phyloP scores from a whole-genome alignment of 2,888 invertebrate species.

The Drosophila maculinotata region DNA sequence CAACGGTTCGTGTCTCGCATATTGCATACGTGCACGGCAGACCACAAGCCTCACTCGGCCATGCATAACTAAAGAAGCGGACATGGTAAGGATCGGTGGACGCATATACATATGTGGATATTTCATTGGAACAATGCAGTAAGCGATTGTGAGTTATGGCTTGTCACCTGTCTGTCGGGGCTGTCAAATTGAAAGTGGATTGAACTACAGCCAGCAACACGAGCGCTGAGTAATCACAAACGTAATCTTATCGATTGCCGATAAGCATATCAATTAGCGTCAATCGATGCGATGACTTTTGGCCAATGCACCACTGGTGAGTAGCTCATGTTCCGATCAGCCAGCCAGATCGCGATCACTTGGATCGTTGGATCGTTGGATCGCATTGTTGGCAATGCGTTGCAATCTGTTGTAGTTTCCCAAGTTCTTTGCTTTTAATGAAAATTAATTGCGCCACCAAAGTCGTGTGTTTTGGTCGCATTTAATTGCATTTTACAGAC shows the following conservation, averaged over 20 bases:
- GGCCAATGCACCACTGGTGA: conserved; percentile 26
- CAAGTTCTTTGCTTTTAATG: conserved; percentile 60
- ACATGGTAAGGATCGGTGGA: conserved; percentile 72
- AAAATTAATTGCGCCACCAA: conserved; percentile 81
- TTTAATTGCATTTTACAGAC: conserved; percentile 78
- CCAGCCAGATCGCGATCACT: conserved; percentile 29
- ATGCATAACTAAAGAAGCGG: conserved; percentile 76
- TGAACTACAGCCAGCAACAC: conserved; percentile 62
- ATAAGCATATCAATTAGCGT: conserved; percentile 85
- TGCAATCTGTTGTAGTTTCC: conserved; percentile 2
- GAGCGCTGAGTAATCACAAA: conserved; percentile 72
- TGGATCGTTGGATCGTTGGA: conserved; percentile 6
- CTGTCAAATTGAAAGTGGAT: conserved; percentile 85
- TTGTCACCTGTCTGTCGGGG: conserved; percentile 85
- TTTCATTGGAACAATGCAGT: conserved; percentile 52
- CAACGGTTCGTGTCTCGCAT: conserved; percentile 73
- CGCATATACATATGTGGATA: conserved; percentile 34
- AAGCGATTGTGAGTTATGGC: conserved; percentile 82
- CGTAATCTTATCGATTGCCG: conserved; percentile 82
- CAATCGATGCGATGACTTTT: conserved; percentile 48
- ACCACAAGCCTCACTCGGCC: conserved; percentile 26
- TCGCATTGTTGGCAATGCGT: not conserved
- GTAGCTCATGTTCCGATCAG: conserved; percentile 39
- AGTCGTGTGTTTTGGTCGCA: conserved; percentile 77
- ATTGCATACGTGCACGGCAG: conserved; percentile 17